Evolutionary conservation across 2,888 invertebrate species (phyloP).

Genomic region (Xiphydria camelus): DNA sequence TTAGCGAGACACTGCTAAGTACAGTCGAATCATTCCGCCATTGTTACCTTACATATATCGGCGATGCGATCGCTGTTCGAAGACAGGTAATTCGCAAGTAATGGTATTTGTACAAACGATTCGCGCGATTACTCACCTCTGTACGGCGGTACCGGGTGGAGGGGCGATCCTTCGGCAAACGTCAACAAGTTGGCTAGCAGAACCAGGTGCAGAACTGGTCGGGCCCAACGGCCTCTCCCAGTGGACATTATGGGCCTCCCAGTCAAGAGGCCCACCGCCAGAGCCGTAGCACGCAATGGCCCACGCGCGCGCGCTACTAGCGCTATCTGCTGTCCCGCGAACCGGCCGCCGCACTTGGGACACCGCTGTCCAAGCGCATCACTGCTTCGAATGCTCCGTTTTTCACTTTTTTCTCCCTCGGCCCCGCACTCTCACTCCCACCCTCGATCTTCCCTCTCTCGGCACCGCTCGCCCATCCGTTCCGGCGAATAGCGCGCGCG

Average conservation of each 20-base stretch:
- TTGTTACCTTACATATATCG: too few relatives aligned
- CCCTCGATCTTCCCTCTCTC: too few relatives aligned
- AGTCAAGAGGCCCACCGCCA: constrained; percentile 33
- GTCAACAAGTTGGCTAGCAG: constrained; percentile 30
- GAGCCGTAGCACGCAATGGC: constrained; percentile 43
- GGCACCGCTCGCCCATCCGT: too few relatives aligned
- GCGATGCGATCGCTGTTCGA: too few relatives aligned
- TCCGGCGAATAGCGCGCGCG: too few relatives aligned
- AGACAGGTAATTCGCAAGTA: too few relatives aligned
- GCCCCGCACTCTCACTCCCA: too few relatives aligned
- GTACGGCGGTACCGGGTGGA: constrained; percentile 45
- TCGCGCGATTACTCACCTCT: constrained; percentile 47
- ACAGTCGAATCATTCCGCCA: too few relatives aligned
- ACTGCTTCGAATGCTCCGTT: too few relatives aligned
- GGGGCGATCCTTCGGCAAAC: constrained; percentile 41
- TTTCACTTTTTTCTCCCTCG: too few relatives aligned
- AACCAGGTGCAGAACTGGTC: constrained; percentile 32
- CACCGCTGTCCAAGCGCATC: constrained; percentile 42
- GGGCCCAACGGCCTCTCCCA: constrained; percentile 26
- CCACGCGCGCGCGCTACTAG: constrained; percentile 32
- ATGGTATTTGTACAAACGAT: too few relatives aligned
- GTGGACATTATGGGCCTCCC: constrained; percentile 28
- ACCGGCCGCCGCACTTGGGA: constrained; percentile 40
- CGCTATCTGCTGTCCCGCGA: constrained; percentile 45
- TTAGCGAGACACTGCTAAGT: too few relatives aligned